phyloP scores from a whole-genome alignment of 2,113 vertebrate genomes.

The Myanophis thanlyinensis region DNA sequence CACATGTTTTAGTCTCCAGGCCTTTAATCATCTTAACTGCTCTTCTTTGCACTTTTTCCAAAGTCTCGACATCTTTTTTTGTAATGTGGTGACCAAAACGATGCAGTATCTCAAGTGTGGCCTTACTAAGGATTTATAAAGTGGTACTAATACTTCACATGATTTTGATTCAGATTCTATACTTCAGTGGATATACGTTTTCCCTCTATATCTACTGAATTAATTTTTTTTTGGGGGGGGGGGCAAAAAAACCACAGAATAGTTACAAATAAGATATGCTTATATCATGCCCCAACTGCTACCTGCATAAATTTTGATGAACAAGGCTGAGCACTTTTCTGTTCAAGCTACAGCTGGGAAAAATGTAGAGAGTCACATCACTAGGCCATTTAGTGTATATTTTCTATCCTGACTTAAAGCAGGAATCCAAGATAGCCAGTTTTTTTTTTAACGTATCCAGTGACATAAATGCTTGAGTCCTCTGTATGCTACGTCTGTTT shows the following conservation, averaged over 20 bases:
- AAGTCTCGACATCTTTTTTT: not conserved
- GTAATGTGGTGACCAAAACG: not conserved
- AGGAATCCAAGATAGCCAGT: not conserved
- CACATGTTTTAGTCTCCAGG: not conserved
- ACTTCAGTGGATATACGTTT: not conserved
- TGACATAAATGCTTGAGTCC: not conserved
- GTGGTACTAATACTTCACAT: not conserved
- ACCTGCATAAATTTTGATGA: not conserved
- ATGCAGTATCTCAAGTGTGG: not conserved
- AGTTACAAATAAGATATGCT: not conserved
- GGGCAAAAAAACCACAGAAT: not conserved
- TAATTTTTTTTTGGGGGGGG: not conserved
- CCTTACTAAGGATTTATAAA: not conserved
- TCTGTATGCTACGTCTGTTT: not conserved
- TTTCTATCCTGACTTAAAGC: not conserved
- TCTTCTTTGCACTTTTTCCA: not conserved
- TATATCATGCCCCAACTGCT: not conserved
- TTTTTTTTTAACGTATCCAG: not conserved
- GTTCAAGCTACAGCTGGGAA: not conserved
- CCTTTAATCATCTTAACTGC: not conserved
- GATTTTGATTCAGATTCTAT: not conserved
- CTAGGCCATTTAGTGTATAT: not conserved
- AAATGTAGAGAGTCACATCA: not conserved
- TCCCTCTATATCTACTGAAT: not conserved
- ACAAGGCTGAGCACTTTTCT: not conserved